Base-by-base conservation (phyloP, 2,888 invertebrate species). In the Trissolcus japonicus region DNA sequence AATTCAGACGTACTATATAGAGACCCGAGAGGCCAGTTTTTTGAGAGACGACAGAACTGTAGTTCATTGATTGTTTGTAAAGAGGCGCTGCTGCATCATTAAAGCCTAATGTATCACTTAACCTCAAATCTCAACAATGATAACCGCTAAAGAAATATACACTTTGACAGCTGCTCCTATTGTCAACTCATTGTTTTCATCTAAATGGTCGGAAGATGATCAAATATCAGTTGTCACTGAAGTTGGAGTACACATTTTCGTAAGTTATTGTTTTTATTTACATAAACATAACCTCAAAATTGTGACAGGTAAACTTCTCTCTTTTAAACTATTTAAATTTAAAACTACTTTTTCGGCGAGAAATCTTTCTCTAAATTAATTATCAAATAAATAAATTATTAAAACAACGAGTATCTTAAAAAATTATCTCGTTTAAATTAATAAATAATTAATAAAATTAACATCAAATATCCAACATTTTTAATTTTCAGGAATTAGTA, bases 141-240 rank as follows among this genome's bases (percentile, higher is more conserved):
- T 19, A n/a, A 67, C 55, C 7, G 59, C 67, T 2, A 76, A 76
- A 48, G 76, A 76, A 72, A 59, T 76, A n/a, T 59, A 41, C 16
- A 72, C 25, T 48, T n/a, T 76, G 4, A 62, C 1, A 50, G 72
- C 43, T 16, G 76, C 76, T 46, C 76, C 76, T 19, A 59, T 72
- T 3, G 76, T 72, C 41, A 72, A 67, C 29, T 11, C 67, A 35
- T 25, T 71, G 46, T 76, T 76, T 63, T 67, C 76, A 17, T 66
- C 67, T n/a, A 81, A 88, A 73, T 89, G 89, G 89, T 89, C 90
- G 0, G 78, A 83, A 21, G 89, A 90, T 73, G 85, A 89, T 80
- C 84, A 86, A 40, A 80, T 90, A 41, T 87, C 89, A 0, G 54
- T 89, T 21, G 76, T 89, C 59, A 89, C 89, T 0, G 84, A 86